Evolutionary conservation across 1,140 invertebrate species (phyloP), one percentile per base, ranked within the genome.

Genomic region (Berghia stephanieae): DNA sequence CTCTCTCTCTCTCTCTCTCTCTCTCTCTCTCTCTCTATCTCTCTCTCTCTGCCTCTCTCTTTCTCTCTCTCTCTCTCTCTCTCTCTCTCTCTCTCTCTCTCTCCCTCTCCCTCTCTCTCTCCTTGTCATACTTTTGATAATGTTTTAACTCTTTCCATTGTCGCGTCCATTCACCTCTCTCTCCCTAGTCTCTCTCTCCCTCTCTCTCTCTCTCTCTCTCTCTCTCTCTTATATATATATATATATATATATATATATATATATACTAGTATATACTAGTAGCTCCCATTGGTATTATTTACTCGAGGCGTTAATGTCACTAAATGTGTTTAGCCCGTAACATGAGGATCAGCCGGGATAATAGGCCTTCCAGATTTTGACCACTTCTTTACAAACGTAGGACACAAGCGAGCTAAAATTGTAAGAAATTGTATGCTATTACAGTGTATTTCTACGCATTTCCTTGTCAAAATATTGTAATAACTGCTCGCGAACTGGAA

Each of bases 11-110:
- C 36, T 77, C 60, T 69, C 43, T 55, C 24, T 69, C 60, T 77
- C 66, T 69, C 42, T 69, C 34, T 40, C 27, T 49, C 21, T 27
- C 36, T 46, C 10, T 38, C 38, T 34, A 31, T 44, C 10, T 69
- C 60, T 69, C 0, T 69, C 43, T 52, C 66, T 49, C 43, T 73
- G 44, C 52, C 31, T 73, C 44, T 73, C 38, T 73, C 71, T 49
- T 1, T 73, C 71, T 73, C 60, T 68, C 60, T 76, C 75, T 68
- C 49, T 74, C 21, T 73, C 52, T 78, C 36, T 78, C 55, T 78
- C 55, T 78, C 31, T 74, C 60, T 74, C 44, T 78, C 43, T 74
- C 60, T 74, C 44, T 74, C 21, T 73, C 21, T 78, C 60, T 78
- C 55, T 49, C 44, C 40, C 24, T 67, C 40, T 67, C 24, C 42